Conservation (phyloP, 2,797 vertebrate species). For the Acipenser transmontanus region DNA sequence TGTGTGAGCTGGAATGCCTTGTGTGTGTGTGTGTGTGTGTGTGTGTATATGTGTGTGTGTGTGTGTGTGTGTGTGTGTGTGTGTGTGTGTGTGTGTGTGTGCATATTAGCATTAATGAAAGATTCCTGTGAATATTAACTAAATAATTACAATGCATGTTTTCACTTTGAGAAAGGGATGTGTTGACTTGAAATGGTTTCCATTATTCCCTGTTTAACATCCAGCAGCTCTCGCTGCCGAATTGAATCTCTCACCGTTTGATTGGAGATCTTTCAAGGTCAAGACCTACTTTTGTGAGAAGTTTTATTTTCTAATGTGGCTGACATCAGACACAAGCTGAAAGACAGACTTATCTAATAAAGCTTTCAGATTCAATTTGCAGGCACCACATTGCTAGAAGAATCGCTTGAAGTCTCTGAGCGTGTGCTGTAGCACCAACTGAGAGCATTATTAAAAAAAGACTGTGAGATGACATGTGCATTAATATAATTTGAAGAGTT, state of each 20-base stretch:
- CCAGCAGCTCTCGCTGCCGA: constrained; percentile 34
- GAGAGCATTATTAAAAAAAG: constrained; percentile 65
- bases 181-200: constrained; percentile 4
- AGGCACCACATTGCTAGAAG: constrained; percentile 51
- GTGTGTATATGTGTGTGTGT: too few species aligned
- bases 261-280: constrained; percentile 54
- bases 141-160: background rate
- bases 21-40: background rate
- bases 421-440: constrained; percentile 53
- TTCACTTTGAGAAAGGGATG: background rate
- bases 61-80: too few species aligned
- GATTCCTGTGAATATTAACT: background rate
- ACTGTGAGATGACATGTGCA: constrained; percentile 28
- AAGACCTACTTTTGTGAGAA: constrained; percentile 46
- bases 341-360: constrained; percentile 67
- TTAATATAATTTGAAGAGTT: constrained; percentile 53
- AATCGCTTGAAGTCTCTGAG: constrained; percentile 65
- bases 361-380: constrained; percentile 68
- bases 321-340: constrained; percentile 52
- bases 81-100: background rate
- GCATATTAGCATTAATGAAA: background rate
- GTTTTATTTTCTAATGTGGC: constrained; percentile 50
- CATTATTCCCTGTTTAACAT: constrained; percentile 33
- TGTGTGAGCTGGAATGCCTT: too few species aligned
- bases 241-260: constrained; percentile 39